Percentiles rank a stretch among this genome's conserved stretches.
Evolutionary conservation across 2,113 vertebrate genomes (phyloP).

Genomic region (Lophotis ruficrista): DNA sequence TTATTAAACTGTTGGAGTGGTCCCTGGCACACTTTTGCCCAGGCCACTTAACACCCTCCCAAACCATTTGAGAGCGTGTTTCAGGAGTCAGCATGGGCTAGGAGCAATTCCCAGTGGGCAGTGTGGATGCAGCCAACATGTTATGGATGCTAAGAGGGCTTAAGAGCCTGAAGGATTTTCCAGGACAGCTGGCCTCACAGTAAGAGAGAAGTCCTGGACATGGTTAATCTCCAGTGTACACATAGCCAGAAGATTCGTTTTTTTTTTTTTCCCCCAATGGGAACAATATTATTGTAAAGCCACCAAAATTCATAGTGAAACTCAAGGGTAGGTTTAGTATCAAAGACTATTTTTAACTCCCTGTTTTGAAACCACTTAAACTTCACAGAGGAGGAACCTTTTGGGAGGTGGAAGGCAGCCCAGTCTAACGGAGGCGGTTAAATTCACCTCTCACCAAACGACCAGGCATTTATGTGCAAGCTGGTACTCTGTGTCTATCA

Average conservation of each 20-base stretch:
- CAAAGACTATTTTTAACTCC: background rate
- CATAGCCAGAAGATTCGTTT: background rate
- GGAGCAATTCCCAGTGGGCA: constrained; percentile 15
- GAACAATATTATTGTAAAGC: background rate
- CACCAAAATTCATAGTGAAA: background rate
- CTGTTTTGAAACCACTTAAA: background rate
- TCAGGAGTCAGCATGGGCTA: background rate
- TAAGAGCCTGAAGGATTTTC: constrained; percentile 57
- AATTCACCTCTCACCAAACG: background rate
- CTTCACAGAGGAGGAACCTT: background rate
- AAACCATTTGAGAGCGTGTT: background rate
- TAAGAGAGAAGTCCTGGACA: background rate
- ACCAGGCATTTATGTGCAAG: background rate
- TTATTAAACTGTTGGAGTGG: background rate
- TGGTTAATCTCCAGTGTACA: constrained; percentile 14
- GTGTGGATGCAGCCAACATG: constrained; percentile 34
- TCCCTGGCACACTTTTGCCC: background rate
- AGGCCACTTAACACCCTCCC: background rate
- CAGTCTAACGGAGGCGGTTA: background rate
- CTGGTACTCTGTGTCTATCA: constrained; percentile 49
- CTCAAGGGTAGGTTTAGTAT: background rate
- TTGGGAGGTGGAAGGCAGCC: background rate
- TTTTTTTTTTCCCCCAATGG: accelerated
- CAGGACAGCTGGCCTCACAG: constrained; percentile 60
- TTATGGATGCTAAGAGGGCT: constrained; percentile 50